These are phyloP conservation scores for Syngnathoides biaculeatus DNA, from an alignment of 2,113 vertebrate species.

Conservation along the genomic window DNA sequence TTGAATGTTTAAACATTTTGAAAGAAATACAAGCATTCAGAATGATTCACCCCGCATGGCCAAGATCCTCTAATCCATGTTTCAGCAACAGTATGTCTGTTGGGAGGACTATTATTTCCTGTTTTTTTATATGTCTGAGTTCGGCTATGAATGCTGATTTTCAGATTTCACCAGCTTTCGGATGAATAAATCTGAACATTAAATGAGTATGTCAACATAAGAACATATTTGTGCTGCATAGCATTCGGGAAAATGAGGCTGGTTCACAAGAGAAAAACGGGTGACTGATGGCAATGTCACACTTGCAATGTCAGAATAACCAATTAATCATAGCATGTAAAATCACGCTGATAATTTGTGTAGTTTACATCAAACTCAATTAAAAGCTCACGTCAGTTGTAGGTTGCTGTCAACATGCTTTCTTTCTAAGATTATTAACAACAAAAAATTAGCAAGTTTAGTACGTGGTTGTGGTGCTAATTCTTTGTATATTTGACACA, in stretches of 20 bases:
- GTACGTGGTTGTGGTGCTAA: not conserved
- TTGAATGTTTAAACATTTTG: too few species aligned
- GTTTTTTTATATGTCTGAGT: too few species aligned
- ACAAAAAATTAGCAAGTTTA: not conserved
- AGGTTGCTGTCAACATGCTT: not conserved
- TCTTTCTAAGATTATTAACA: not conserved
- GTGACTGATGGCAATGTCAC: conserved; percentile 34
- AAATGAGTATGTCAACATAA: not conserved
- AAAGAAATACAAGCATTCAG: too few species aligned
- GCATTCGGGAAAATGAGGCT: conserved; percentile 40
- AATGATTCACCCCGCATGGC: too few species aligned
- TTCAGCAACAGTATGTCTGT: too few species aligned
- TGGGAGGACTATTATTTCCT: too few species aligned
- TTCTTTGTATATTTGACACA: not conserved
- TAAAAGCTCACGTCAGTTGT: not conserved
- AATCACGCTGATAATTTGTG: not conserved
- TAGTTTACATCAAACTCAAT: not conserved
- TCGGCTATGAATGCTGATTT: too few species aligned
- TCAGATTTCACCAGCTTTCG: too few species aligned
- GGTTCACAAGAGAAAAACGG: conserved; percentile 21
- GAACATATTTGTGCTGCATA: conserved; percentile 10
- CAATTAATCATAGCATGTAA: conserved; percentile 7
- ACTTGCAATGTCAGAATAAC: conserved; percentile 13
- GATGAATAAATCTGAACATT: not conserved
- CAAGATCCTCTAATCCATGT: too few species aligned